Conservation (phyloP, 2,888 invertebrate species). For the Tetrapedia diversipes region DNA sequence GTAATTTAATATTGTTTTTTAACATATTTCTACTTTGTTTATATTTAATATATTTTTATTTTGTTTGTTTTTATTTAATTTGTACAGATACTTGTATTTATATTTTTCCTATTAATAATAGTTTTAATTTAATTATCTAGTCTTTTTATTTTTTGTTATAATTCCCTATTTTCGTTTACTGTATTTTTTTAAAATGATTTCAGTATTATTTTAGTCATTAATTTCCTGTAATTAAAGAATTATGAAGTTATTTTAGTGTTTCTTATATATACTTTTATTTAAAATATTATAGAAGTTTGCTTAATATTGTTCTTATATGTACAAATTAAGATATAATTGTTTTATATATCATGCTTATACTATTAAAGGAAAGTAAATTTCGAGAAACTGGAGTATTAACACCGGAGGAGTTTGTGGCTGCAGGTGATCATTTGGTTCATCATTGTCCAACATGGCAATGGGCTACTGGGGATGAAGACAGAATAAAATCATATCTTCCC, state of each 20-base stretch:
- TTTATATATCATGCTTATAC: not conserved
- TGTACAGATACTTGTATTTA: not conserved
- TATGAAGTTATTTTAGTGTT: no score
- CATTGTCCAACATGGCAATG: slow-evolving; percentile 99
- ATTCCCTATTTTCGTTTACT: not conserved
- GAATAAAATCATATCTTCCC: slow-evolving; percentile 94
- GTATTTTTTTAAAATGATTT: no score
- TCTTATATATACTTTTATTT: not conserved
- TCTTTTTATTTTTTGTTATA: not conserved
- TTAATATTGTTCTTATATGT: not conserved
- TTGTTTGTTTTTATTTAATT: not conserved
- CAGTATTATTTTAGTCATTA: no score
- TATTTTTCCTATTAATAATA: not conserved
- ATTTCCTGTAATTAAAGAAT: no score
- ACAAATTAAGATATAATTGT: not conserved
- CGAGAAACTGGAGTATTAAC: slow-evolving; percentile 98
- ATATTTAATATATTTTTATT: not conserved
- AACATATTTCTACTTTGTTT: no score
- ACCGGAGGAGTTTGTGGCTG: slow-evolving; percentile 99
- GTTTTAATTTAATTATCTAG: not conserved
- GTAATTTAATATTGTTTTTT: not conserved
- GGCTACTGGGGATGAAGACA: slow-evolving; percentile 96
- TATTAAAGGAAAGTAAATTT: slow-evolving; percentile 95
- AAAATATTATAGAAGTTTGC: no score
- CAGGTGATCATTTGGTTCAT: slow-evolving; percentile 99